Evolutionary conservation across 2,888 invertebrate species (phyloP), one percentile per base, ranked within the genome.

Genomic region (Malacosoma neustria): DNA sequence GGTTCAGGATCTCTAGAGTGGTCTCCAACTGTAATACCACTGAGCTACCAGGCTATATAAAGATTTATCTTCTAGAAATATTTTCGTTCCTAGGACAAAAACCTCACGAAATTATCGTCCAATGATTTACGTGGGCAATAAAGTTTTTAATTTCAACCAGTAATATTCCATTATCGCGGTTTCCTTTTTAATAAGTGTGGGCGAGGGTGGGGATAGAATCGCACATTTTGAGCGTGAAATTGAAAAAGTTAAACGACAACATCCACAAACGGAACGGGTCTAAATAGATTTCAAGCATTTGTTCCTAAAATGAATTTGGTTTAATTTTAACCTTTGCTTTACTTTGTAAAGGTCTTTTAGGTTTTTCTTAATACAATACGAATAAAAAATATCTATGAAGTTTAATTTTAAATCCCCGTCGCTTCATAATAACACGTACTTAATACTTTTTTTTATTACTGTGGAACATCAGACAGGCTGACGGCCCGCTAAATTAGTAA

Each of bases 241-340:
- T 72, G 70, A 69, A 70, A 72, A 72, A 71, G 65, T 72, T 71
- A 57, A 63, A 62, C 60, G 64, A 62, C 64, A 63, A 63, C 52
- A 58, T 63, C 56, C 58, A 61, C 61, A 54, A 64, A 63, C 53
- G 63, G 57, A 51, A 56, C 39, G 51, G 55, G 45, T 45, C 52
- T 22, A 22, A 22, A 22, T 22, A 22, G 22, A 22, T 22, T 22
- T 22, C 7, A 3, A 22, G 9, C 22, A 22, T 3, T 22, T 22
- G 22, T 22, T 22, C 22, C 22, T 7, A 22, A 22, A 22, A 22
- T 22, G 22, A 22, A 22, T 22, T 22, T 3, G 22, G 22, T 3
- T 22, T 22, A 4, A n/a, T n/a, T n/a, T n/a, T n/a, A n/a, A n/a
- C n/a, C n/a, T n/a, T n/a, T n/a, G n/a, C n/a, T n/a, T n/a, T n/a